Evolutionary conservation across 92 coral and sea anemone species (phyloP), one percentile per base, ranked within the genome.

Genomic region (Metridium senile): DNA sequence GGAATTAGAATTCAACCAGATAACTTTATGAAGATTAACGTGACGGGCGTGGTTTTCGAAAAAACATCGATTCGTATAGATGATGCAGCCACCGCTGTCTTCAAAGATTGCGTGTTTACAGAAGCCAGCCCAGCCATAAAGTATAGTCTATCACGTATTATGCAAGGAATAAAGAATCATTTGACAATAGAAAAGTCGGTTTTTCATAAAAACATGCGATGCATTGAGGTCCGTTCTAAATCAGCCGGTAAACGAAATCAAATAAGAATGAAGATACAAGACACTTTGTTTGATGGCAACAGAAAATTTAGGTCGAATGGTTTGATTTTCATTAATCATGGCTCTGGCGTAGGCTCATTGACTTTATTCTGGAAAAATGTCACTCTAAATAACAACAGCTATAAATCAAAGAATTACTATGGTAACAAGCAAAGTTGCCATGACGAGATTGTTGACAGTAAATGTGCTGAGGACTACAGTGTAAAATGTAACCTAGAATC

Each of bases 251-350:
- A 51, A 33, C n/a, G 30, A 10, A 51, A 32, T 45, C 34, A 35
- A 9, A 62, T 62, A 16, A 0, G 11, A 1, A 26, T 75, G 64
- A 9, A 43, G 22, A 21, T 75, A 16, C 46, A 18, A 21, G 39
- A 45, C 23, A 35, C 66, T 63, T 26, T 75, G 11, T 75, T 75
- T 49, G 34, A 63, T 39, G 30, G 31, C n/a, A 75, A 75, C 63
- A 26, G 23, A 7, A 59, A 26, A 18, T 3, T 1, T 49, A 32
- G 17, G 59, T 32, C 66, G 8, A 53, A 28, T 71, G 78, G 68
- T 11, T 34, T 73, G 33, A 45, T 73, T 20, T 33, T 58, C 26
- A 49, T 73, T 9, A 33, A 34, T 9, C 66, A 73, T 18, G 19
- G 17, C 10, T n/a, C 19, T 0, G 30, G 78, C 34, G 9, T 25